Conservation (phyloP, 2,888 invertebrate species). For the Nemotelus nigrinus region DNA sequence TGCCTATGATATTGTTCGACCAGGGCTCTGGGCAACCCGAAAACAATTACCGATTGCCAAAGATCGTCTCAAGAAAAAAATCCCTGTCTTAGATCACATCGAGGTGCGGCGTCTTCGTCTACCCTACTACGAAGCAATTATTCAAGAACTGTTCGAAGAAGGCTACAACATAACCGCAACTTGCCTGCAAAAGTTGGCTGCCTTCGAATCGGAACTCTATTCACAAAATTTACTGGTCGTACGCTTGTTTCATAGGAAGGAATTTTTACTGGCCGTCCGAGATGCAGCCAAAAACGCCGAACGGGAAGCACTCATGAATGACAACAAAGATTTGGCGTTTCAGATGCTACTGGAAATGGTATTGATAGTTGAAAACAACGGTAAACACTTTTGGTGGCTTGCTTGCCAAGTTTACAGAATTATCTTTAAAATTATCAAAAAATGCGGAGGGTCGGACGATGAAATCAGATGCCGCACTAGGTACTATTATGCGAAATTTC, state of each 20-base stretch:
- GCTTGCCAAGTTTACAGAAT: neutral
- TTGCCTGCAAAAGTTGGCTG: neutral
- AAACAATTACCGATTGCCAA: slow-evolving; percentile 11
- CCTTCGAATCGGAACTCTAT: neutral
- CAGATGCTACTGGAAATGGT: slow-evolving; percentile 17
- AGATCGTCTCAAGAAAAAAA: slow-evolving; percentile 15
- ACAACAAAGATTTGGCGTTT: neutral
- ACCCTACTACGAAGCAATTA: slow-evolving; percentile 8
- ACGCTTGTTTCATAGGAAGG: neutral
- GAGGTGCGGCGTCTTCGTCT: slow-evolving; percentile 17
- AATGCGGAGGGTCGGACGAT: neutral
- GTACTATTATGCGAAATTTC: slow-evolving; percentile 7
- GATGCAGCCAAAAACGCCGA: slow-evolving; percentile 3
- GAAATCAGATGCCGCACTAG: neutral
- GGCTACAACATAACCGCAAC: slow-evolving; percentile 4
- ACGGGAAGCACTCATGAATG: neutral
- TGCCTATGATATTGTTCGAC: neutral
- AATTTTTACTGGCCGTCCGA: slow-evolving; percentile 1
- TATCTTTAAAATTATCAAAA: slow-evolving; percentile 1
- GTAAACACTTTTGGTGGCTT: slow-evolving; percentile 13
- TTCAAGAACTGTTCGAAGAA: slow-evolving; percentile 20
- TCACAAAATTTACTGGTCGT: neutral
- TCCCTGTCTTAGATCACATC: slow-evolving; percentile 5
- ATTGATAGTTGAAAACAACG: neutral
- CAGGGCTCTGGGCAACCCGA: slow-evolving; percentile 32